A percentile compares a stretch with the other conserved stretches of the same genome.
Conservation (phyloP, 2,113 vertebrate genomes). For the Chloebia gouldiae region DNA sequence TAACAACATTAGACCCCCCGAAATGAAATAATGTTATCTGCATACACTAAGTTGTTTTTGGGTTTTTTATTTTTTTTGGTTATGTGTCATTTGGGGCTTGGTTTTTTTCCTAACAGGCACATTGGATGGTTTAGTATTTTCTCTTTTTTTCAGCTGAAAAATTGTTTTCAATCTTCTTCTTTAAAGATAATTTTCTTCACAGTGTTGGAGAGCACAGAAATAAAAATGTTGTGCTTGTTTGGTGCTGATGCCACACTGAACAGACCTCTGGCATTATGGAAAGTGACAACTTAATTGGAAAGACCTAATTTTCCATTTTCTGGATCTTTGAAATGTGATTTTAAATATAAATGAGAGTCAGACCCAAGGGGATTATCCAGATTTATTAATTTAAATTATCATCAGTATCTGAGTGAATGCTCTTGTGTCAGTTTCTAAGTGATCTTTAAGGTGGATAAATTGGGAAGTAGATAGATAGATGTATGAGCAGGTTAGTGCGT, state of each 20-base stretch:
- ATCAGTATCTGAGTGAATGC: neutral
- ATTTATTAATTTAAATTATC: neutral
- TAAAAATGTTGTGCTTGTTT: neutral
- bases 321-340: neutral
- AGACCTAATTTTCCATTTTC: slow-evolving; percentile 4
- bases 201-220: neutral
- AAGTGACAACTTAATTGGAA: slow-evolving; percentile 1
- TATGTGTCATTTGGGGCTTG: neutral
- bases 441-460: neutral
- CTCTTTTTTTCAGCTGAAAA: neutral
- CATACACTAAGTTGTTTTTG: neutral
- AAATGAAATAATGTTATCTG: neutral
- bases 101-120: neutral
- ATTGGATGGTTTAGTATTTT: neutral
- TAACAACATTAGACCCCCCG: neutral
- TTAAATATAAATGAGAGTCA: neutral
- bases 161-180: neutral
- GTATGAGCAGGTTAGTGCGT: neutral
- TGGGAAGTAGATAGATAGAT: neutral
- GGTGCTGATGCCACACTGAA: neutral
- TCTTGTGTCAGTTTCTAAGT: neutral
- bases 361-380: neutral
- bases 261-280: neutral
- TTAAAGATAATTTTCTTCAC: neutral
- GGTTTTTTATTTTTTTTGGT: neutral